A percentile compares a stretch with the other conserved stretches of the same genome.
Evolutionary conservation across 2,797 vertebrate genomes (phyloP).

Genomic region (Sciurus vulgaris): DNA sequence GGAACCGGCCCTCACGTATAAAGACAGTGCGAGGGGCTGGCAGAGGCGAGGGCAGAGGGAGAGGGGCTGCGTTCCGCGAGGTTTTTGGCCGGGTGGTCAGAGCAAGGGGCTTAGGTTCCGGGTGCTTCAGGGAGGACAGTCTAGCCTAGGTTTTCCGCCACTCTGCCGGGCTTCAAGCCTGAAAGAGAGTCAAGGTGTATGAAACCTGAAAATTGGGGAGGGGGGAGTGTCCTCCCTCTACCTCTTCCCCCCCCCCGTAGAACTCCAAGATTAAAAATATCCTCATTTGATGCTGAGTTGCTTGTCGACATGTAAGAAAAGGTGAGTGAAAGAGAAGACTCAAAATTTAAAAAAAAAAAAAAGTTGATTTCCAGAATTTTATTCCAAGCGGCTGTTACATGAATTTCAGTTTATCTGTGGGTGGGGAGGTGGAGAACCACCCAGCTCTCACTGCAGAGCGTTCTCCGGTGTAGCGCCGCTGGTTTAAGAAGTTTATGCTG

Average conservation of each 20-base stretch:
- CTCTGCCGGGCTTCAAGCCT: conserved; percentile 86
- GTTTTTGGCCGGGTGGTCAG: background rate
- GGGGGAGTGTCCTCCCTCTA: conserved; percentile 58
- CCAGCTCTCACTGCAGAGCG: conserved; percentile 77
- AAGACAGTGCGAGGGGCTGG: conserved; percentile 92
- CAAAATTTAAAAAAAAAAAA: conserved; percentile 58
- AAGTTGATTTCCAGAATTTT: conserved; percentile 79
- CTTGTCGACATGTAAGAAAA: conserved; percentile 87
- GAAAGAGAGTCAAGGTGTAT: conserved; percentile 78
- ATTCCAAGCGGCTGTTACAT: conserved; percentile 82
- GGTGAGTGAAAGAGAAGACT: conserved; percentile 87
- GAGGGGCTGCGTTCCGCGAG: conserved; percentile 79
- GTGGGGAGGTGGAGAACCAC: background rate
- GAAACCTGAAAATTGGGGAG: conserved; percentile 59
- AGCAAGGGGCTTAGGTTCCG: background rate
- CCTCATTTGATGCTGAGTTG: conserved; percentile 89
- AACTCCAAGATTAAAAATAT: conserved; percentile 88
- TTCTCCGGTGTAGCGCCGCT: conserved; percentile 82
- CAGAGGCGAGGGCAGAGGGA: conserved; percentile 87
- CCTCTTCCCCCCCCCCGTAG: conserved; percentile 85
- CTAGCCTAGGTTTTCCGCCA: conserved; percentile 85
- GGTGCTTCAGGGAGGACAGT: conserved; percentile 84
- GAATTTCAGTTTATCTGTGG: conserved; percentile 79
- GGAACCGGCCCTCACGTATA: conserved; percentile 91
- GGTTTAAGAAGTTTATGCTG: conserved; percentile 86